Evolutionary conservation across 2,797 vertebrate species (phyloP), one percentile per base, ranked within the genome.

Genomic region (Lagodon rhomboides): DNA sequence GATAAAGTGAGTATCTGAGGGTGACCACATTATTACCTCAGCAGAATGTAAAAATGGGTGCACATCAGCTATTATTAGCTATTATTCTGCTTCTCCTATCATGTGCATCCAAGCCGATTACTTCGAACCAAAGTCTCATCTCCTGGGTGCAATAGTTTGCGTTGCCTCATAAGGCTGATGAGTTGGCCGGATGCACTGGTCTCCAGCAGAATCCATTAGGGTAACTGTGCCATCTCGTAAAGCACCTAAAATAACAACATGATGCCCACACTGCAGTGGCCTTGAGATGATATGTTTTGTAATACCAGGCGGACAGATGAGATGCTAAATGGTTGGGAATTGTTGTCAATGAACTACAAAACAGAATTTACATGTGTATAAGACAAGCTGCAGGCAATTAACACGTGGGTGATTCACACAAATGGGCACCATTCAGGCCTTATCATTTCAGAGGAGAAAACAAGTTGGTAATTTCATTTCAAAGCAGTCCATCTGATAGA

Each of bases 401-500:
- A 75, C 76, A 63, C 27, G 25, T 25, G 56, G 80, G 74, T 63
- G 71, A 79, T 68, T 78, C 71, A 22, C 46, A 68, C 62, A 85
- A 78, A 88, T 74, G 62, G 63, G 68, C 50, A 63, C 62, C 80
- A 77, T 79, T 83, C 64, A 63, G 70, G 34, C 38, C 16, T 60
- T 59, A 83, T 81, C 34, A 23, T 59, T 79, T 74, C 2, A 69
- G 61, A 67, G 3, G 34, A 72, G 66, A 83, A 79, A 79, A 87
- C 72, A 87, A 81, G 61, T 68, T 78, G 13, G n/a, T 78, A 66
- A 83, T 86, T 90, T 78, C 22, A 77, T 88, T 76, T 75, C 68
- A 67, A 75, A 86, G 84, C 67, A 25, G 23, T 74, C 34, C 12
- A 12, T 79, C 65, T 84, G 85, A 87, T 80, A 77, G 41, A 68